Base-by-base conservation (phyloP, 2,113 vertebrate species). In the Coryphaenoides rupestris region DNA sequence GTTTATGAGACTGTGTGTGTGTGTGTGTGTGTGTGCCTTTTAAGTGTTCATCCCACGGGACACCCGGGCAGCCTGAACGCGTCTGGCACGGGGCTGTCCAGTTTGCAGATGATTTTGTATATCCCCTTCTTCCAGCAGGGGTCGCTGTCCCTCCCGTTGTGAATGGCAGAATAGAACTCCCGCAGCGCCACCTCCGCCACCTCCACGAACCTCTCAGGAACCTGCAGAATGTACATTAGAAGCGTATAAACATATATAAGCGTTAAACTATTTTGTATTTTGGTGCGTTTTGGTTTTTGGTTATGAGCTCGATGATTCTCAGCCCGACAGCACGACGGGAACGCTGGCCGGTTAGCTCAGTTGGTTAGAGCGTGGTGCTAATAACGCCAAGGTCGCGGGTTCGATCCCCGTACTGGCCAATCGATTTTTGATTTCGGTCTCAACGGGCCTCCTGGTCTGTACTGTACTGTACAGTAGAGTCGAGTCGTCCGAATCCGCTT, bases 51-150 rank as follows among this genome's bases (percentile, higher is more conserved):
- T 69, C 82, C 96, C 72, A 96, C 92, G 50, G 98, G 96, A 88
- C 96, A 99, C 74, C 98, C 98, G 14, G 97, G 97, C 83, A 98
- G 94, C 78, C 96, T 95, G 92, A 99, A 99, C 86, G 95, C 92
- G 80, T 99, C 97, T 24, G 97, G 97, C 67, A 99, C 94, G 63
- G 96, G 94, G 73, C 96, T 98, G 90, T 99, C 97, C 68, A 99
- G 92, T 81, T 99, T 99, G 86, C 96, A 98, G 93, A 99, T 96
- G 77, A 98, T 96, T 91, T 99, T 99, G 85, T 99, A 99, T 80
- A 99, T 99, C 76, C 95, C 95, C 90, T 99, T 99, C 93, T 99
- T 99, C 97, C 97, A 99, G 92, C 96, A 99, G 92, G 97, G 96
- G 91, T 99, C 97, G 86, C 92, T 92, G 89, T 99, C 97, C 89